Evolutionary conservation across 2,888 invertebrate species (phyloP).

Genomic region (Nemurella pictetii): DNA sequence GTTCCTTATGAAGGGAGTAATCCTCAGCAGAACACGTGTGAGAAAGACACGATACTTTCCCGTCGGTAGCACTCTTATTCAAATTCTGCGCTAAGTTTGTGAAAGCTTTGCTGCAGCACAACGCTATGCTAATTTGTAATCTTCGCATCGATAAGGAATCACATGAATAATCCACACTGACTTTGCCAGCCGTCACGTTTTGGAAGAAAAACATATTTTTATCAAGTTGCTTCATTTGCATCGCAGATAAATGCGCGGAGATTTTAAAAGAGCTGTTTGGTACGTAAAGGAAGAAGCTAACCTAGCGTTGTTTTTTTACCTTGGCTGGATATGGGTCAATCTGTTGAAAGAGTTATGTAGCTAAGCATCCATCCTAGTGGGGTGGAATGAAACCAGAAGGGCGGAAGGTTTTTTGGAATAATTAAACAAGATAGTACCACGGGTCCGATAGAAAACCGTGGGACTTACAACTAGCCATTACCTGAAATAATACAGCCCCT

Average conservation of each 20-base stretch:
- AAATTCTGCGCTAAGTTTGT: conserved; percentile 6
- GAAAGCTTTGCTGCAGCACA: not conserved
- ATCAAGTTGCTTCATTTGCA: not conserved
- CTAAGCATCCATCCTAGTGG: too few relatives aligned
- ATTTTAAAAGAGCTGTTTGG: too few relatives aligned
- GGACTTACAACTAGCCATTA: too few relatives aligned
- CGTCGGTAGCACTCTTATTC: not conserved
- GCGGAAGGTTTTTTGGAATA: too few relatives aligned
- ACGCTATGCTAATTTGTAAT: conserved; percentile 26
- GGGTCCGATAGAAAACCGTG: too few relatives aligned
- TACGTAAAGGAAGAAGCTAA: too few relatives aligned
- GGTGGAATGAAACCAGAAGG: too few relatives aligned
- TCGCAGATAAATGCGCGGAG: not conserved
- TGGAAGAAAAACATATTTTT: conserved; percentile 28
- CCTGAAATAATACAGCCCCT: too few relatives aligned
- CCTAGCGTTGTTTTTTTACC: too few relatives aligned
- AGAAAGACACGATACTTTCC: conserved; percentile 1
- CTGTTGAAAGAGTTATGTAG: too few relatives aligned
- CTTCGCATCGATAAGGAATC: conserved; percentile 17
- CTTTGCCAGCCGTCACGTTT: not conserved
- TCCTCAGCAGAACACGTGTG: conserved; percentile 11
- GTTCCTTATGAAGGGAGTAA: not conserved
- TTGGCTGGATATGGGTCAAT: too few relatives aligned
- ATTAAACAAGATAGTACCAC: too few relatives aligned
- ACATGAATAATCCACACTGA: not conserved